Evolutionary conservation across 2,888 invertebrate species (phyloP), one percentile per base, ranked within the genome.

Genomic region (Drosophila putrida): DNA sequence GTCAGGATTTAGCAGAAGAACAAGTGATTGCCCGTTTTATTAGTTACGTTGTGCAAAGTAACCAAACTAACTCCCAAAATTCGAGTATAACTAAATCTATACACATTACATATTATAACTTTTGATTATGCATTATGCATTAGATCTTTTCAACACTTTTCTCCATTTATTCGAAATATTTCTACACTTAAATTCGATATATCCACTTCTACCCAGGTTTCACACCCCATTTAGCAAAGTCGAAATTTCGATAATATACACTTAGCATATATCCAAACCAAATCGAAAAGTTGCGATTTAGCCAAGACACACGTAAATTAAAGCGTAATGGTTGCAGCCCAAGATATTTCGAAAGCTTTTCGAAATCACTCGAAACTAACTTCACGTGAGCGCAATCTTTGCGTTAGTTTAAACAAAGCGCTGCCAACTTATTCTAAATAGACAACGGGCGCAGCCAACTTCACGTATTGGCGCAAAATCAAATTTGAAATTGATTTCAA

Each of bases 1-100:
- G 78, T 78, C 80, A 78, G 78, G 78, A 62, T 77, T 69, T 74
- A 73, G 76, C 80, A 74, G 47, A 38, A 28, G 15, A 28, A 66
- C 73, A 73, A 80, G 65, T 78, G 72, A 76, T 62, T 65, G 61
- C 43, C 73, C 73, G 60, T 62, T 80, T 78, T 70, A 79, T 75
- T 62, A 73, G 46, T 63, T 66, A 35, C 15, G 31, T 31, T 44
- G n/a, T 10, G 13, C 13, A 28, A 9, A 1, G 8, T 4, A 25
- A 6, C 9, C 20, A 33, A 43, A 38, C 38, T 51, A 28, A 25
- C 9, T 13, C 43, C 9, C 10, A 35, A 43, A 43, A 15, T 11
- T 41, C 9, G 5, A 1, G 20, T 25, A 10, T 10, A 4, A 9
- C 35, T 10, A 4, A 9, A 9, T 35, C 6, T 15, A 8, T 41